Percentiles rank a stretch among this genome's conserved stretches.
Evolutionary conservation across 2,797 vertebrate genomes (phyloP).

Genomic region (Peromyscus melanophrys): DNA sequence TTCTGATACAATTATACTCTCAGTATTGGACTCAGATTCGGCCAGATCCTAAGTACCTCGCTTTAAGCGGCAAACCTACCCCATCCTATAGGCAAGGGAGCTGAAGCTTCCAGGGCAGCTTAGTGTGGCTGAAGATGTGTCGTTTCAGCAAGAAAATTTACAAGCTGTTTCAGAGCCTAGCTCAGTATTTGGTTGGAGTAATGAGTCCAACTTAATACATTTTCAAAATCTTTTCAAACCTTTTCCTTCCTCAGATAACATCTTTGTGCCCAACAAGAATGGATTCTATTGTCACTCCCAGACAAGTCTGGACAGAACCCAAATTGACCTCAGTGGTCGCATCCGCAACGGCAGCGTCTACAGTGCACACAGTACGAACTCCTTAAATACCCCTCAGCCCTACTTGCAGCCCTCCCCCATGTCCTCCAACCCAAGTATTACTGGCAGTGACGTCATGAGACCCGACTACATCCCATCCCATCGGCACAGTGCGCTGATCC

Average conservation of each 20-base stretch:
- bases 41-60: background rate
- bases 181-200: background rate
- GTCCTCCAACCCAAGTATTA: slow-evolving; percentile 99
- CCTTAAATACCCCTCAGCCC: slow-evolving; percentile 96
- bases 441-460: slow-evolving; percentile 95
- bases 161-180: background rate
- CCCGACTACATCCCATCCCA: slow-evolving; percentile 96
- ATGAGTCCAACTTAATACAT: background rate
- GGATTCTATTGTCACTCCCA: slow-evolving; percentile 99
- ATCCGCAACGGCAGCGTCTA: slow-evolving; percentile 98
- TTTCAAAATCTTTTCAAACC: slow-evolving; percentile 55
- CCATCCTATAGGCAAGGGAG: background rate
- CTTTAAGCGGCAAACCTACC: background rate
- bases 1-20: background rate
- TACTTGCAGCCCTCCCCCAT: slow-evolving; percentile 97
- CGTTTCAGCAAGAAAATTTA: background rate
- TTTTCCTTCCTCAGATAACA: slow-evolving; percentile 93
- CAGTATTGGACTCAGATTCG: background rate
- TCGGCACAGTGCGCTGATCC: slow-evolving; percentile 96
- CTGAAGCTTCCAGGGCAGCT: fast-evolving
- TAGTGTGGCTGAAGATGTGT: background rate
- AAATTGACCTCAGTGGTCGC: slow-evolving; percentile 94
- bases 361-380: slow-evolving; percentile 98
- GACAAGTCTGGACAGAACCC: slow-evolving; percentile 96
- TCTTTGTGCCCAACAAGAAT: slow-evolving; percentile 97